phyloP scores from a whole-genome alignment of 2,888 invertebrate genomes.

The Drosophila pegasa region DNA sequence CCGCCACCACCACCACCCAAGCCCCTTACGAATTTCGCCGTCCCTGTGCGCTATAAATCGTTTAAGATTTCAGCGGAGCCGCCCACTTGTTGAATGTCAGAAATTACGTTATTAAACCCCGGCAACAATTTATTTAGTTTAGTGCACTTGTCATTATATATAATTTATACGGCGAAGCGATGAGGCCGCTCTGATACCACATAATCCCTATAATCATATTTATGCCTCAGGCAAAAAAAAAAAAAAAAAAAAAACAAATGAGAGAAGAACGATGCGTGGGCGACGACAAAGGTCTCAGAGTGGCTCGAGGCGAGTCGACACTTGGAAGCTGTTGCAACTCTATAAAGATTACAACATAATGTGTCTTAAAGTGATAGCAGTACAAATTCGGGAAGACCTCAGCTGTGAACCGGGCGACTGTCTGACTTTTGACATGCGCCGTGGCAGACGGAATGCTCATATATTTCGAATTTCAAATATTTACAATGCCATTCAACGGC shows the following conservation, averaged over 20 bases:
- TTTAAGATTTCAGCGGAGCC: conserved; percentile 49
- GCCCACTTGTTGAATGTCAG: conserved; percentile 69
- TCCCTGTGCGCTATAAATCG: conserved; percentile 52
- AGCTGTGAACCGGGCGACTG: conserved; percentile 4
- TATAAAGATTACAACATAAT: conserved; percentile 52
- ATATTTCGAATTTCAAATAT: conserved; percentile 41
- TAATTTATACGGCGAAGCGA: conserved; percentile 65
- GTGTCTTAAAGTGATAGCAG: conserved; percentile 64
- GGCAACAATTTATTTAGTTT: conserved; percentile 77
- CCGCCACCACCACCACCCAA: not conserved
- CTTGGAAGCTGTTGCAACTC: conserved; percentile 44
- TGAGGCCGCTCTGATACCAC: conserved; percentile 28
- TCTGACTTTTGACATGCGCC: conserved; percentile 62
- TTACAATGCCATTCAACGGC: conserved; percentile 68
- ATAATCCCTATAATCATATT: conserved; percentile 56
- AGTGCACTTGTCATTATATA: conserved; percentile 79
- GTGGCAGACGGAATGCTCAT: conserved; percentile 9
- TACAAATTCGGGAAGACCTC: conserved; percentile 30
- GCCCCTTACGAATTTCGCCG: conserved; percentile 36
- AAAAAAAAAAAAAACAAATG: not conserved
- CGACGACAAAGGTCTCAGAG: conserved; percentile 26
- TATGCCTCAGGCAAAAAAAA: conserved; percentile 17
- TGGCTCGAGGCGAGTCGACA: not conserved
- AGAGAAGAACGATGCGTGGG: conserved; percentile 45
- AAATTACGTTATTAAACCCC: conserved; percentile 68